These are phyloP conservation scores for Chouioia cunea DNA, from an alignment of 2,888 invertebrate species.

Conservation along the genomic window DNA sequence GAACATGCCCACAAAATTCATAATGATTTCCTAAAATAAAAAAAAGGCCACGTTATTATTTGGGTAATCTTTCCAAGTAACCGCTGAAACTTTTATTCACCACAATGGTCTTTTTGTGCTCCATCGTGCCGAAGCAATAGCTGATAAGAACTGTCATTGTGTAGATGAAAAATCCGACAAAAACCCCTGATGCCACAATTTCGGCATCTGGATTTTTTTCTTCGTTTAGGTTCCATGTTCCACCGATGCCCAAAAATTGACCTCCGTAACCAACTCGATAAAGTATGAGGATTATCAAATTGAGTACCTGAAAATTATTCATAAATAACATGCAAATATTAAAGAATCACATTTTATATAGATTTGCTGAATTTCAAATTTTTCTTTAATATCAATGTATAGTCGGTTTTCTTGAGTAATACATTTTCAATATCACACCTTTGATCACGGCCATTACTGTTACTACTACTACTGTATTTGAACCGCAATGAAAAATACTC, in stretches of 20 bases:
- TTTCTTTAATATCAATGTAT: no score
- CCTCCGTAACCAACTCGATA: conserved; percentile 88
- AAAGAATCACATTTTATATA: no score
- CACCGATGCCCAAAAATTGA: conserved; percentile 87
- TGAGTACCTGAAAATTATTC: conserved; percentile 76
- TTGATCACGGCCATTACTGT: no score
- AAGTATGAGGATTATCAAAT: conserved; percentile 82
- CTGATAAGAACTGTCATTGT: conserved; percentile 82
- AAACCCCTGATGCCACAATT: conserved; percentile 88
- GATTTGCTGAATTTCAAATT: no score
- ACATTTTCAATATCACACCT: no score
- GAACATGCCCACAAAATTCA: conserved; percentile 89
- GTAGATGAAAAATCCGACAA: conserved; percentile 89
- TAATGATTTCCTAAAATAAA: conserved; percentile 80
- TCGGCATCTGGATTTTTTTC: conserved; percentile 90
- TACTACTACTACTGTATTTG: no score
- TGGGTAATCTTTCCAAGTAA: background rate
- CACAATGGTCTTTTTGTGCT: conserved; percentile 79
- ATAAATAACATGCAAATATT: conserved; percentile 2
- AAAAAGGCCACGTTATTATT: conserved; percentile 52
- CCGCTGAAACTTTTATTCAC: conserved; percentile 61
- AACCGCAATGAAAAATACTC: no score
- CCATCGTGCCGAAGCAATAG: conserved; percentile 81
- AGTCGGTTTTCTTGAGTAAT: no score
- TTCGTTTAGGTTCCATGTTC: conserved; percentile 91